Conservation (phyloP, 2,888 invertebrate genomes). For the Hyles lineata region DNA sequence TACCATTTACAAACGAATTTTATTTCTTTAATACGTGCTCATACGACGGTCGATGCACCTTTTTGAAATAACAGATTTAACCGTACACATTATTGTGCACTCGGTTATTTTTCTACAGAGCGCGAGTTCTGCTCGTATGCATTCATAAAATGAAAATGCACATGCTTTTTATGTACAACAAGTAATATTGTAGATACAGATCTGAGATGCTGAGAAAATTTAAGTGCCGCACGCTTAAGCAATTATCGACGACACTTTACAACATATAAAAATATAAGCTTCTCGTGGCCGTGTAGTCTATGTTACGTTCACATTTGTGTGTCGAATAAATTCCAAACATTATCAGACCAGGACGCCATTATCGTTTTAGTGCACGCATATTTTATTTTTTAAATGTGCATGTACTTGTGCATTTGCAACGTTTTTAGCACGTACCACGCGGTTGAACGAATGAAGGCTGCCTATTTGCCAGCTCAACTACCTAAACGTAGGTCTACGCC, state of each 20-base stretch:
- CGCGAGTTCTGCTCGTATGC: background rate
- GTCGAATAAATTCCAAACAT: slow-evolving; percentile 56
- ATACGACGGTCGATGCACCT: slow-evolving; percentile 40
- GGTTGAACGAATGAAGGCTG: slow-evolving; percentile 50
- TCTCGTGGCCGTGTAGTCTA: slow-evolving; percentile 30
- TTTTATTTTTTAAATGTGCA: slow-evolving; percentile 60
- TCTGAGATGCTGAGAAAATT: background rate
- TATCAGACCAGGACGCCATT: slow-evolving; percentile 57
- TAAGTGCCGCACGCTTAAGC: slow-evolving; percentile 4
- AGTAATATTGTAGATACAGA: background rate
- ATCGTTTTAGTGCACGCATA: slow-evolving; percentile 60
- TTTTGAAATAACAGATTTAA: background rate
- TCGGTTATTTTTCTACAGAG: background rate
- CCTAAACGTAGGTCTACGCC: slow-evolving; percentile 56
- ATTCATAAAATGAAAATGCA: background rate
- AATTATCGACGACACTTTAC: slow-evolving; percentile 19
- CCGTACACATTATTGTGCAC: background rate
- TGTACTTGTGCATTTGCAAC: slow-evolving; percentile 51
- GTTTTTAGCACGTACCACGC: slow-evolving; percentile 54
- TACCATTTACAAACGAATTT: slow-evolving; percentile 44
- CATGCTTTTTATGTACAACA: background rate
- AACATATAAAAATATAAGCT: background rate
- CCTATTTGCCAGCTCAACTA: slow-evolving; percentile 47
- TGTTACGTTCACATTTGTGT: slow-evolving; percentile 48
- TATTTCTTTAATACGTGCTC: slow-evolving; percentile 36